Percentiles rank a stretch among this genome's conserved stretches.
Evolutionary conservation across 2,888 invertebrate genomes (phyloP).

Genomic region (Nebria salina): DNA sequence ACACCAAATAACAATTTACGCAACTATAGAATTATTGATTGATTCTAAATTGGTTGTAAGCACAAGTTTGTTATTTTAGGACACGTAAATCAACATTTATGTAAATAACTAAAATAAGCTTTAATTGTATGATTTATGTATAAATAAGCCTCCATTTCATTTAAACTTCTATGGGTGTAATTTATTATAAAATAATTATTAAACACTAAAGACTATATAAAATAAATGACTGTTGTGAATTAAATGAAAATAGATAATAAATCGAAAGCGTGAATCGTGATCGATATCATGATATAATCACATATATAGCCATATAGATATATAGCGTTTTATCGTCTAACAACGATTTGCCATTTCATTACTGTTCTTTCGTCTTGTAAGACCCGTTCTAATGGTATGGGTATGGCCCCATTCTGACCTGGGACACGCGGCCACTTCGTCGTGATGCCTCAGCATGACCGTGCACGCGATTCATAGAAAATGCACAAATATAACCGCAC

Average conservation of each 20-base stretch:
- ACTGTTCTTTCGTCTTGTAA: neutral
- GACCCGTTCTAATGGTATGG: neutral
- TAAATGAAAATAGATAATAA: neutral
- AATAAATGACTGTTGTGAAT: neutral
- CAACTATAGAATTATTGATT: too few relatives aligned
- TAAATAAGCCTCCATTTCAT: too few relatives aligned
- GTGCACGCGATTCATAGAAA: conserved; percentile 1
- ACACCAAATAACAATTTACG: too few relatives aligned
- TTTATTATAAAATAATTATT: too few relatives aligned
- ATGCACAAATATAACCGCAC: neutral
- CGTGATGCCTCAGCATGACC: neutral
- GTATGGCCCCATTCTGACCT: conserved; percentile 1
- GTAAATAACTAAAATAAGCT: too few relatives aligned
- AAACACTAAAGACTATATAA: too few relatives aligned
- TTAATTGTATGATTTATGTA: too few relatives aligned
- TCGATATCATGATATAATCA: neutral
- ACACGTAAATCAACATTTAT: too few relatives aligned
- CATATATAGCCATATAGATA: neutral
- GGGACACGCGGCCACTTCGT: conserved; percentile 5
- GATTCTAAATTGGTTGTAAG: too few relatives aligned
- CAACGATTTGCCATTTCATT: conserved; percentile 38
- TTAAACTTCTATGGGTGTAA: too few relatives aligned
- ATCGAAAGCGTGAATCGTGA: neutral
- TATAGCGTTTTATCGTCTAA: conserved; percentile 15
- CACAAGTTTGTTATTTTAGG: too few relatives aligned